phyloP scores from a whole-genome alignment of 1,140 invertebrate species.

The Habropoda laboriosa region DNA sequence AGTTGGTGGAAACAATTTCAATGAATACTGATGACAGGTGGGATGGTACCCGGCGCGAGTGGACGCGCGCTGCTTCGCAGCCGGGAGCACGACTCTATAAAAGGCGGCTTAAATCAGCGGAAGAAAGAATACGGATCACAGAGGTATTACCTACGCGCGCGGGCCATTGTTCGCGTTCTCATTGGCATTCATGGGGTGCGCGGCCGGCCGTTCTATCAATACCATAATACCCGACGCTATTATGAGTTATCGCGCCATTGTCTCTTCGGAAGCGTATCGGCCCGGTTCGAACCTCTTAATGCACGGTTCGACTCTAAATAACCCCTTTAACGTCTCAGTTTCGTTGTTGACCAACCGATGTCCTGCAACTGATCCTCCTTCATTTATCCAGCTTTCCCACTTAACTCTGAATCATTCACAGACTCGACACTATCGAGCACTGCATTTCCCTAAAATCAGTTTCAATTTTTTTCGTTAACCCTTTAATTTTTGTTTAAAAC shows the following conservation, averaged over 20 bases:
- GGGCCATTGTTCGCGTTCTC: conserved; percentile 67
- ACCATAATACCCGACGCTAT: conserved; percentile 71
- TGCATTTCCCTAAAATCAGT: too few species aligned
- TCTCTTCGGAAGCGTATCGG: conserved; percentile 52
- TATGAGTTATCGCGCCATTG: conserved; percentile 75
- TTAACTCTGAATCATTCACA: too few species aligned
- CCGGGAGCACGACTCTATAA: conserved; percentile 37
- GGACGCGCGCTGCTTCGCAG: conserved; percentile 36
- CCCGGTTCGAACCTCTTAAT: conserved; percentile 43
- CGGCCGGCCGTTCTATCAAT: conserved; percentile 67
- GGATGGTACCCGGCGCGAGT: conserved; percentile 31
- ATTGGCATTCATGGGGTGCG: conserved; percentile 69
- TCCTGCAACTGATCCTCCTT: not conserved
- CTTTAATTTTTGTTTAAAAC: too few species aligned
- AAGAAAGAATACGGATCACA: conserved; percentile 66
- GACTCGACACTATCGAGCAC: too few species aligned
- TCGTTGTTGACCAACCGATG: not conserved
- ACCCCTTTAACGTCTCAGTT: conserved; percentile 14
- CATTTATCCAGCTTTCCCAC: not conserved
- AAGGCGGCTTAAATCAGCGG: conserved; percentile 57
- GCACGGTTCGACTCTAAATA: conserved; percentile 39
- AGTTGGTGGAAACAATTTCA: conserved; percentile 32
- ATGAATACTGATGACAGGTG: conserved; percentile 54
- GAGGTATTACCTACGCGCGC: conserved; percentile 68
- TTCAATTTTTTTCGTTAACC: too few species aligned